A percentile compares a stretch with the other conserved stretches of the same genome.
phyloP scores from a whole-genome alignment of 2,888 invertebrate genomes.

The Acanthosepion lycidas region DNA sequence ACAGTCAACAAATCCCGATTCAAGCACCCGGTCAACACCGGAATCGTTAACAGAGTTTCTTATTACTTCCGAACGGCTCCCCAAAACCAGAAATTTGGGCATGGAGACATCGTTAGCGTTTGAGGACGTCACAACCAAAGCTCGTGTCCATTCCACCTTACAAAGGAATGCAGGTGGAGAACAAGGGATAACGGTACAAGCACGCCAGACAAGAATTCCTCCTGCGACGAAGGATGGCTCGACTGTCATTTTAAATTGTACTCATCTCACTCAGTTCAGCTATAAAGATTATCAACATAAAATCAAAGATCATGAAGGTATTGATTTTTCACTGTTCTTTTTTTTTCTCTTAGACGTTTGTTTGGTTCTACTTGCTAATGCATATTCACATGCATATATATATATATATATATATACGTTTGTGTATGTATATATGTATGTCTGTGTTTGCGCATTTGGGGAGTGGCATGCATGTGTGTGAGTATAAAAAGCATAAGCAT shows the following conservation, averaged over 20 bases:
- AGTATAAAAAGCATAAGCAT: background rate
- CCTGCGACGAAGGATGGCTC: background rate
- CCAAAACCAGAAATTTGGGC: background rate
- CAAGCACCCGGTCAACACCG: background rate
- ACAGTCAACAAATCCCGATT: background rate
- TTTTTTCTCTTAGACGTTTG: background rate
- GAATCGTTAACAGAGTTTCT: background rate
- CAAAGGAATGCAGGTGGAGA: background rate
- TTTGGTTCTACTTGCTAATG: too few relatives aligned
- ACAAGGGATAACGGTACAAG: background rate
- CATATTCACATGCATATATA: background rate
- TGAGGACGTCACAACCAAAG: background rate
- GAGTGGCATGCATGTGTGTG: background rate
- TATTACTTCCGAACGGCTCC: background rate
- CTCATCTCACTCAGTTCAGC: background rate
- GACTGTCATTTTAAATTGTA: background rate
- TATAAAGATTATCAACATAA: background rate
- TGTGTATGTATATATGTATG: constrained; percentile 11
- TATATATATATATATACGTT: background rate
- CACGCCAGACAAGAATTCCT: background rate
- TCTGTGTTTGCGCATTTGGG: background rate
- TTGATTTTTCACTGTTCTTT: background rate
- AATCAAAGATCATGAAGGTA: background rate
- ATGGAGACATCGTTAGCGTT: background rate
- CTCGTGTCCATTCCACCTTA: background rate